Evolutionary conservation across 2,797 vertebrate species (phyloP).

Genomic region (Diplodus sargus): DNA sequence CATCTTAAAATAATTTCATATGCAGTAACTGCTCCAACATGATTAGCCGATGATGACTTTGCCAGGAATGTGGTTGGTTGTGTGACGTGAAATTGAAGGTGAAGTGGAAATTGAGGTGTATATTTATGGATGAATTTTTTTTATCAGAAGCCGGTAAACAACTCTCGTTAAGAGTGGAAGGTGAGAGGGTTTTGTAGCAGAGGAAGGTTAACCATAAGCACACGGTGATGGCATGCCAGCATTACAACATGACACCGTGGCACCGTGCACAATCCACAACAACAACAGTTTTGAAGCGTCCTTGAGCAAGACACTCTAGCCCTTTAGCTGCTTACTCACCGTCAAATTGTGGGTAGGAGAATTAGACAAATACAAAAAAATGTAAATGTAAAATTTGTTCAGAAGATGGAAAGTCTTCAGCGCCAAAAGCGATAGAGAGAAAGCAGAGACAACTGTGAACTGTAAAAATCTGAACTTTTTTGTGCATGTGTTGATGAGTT

Average conservation of each 20-base stretch:
- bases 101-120: slow-evolving; percentile 55
- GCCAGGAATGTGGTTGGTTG: slow-evolving; percentile 32
- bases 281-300: neutral
- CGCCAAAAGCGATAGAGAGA: neutral
- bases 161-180: slow-evolving; percentile 38
- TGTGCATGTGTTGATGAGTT: neutral
- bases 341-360: neutral
- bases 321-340: neutral
- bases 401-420: neutral
- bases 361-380: neutral
- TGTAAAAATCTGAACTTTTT: neutral
- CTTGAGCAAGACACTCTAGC: slow-evolving; percentile 8
- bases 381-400: neutral
- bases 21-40: slow-evolving; percentile 50
- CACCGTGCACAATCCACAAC: slow-evolving; percentile 5
- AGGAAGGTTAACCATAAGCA: slow-evolving; percentile 37
- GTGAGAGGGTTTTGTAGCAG: slow-evolving; percentile 34
- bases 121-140: slow-evolving; percentile 47
- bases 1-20: slow-evolving; percentile 58
- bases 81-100: slow-evolving; percentile 57
- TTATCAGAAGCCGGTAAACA: slow-evolving; percentile 56
- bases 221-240: neutral
- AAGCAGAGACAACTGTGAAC: neutral
- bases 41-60: slow-evolving; percentile 61
- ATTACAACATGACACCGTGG: slow-evolving; percentile 12